A percentile compares a stretch with the other conserved stretches of the same genome.
These are phyloP conservation scores for Lithophane socia DNA, from an alignment of 2,888 invertebrate species.

Conservation along the genomic window DNA sequence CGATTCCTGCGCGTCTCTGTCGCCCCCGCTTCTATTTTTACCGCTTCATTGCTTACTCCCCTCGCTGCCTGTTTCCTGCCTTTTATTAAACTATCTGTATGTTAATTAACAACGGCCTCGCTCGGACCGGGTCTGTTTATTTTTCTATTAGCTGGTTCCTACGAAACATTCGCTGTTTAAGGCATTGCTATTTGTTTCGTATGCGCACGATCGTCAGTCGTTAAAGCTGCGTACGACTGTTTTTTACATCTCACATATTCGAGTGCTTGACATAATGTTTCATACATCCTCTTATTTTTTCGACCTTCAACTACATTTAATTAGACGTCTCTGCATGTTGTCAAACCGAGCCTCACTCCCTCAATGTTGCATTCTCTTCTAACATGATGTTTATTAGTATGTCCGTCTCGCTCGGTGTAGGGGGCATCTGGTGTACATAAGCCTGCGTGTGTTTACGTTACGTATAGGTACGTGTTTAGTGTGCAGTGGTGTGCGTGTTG, in stretches of 20 bases:
- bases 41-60: constrained; percentile 90
- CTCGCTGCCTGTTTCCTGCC: constrained; percentile 89
- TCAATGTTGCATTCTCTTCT: constrained; percentile 79
- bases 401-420: constrained; percentile 83
- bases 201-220: constrained; percentile 56
- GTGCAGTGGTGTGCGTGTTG: constrained; percentile 76
- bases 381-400: constrained; percentile 75
- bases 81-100: constrained; percentile 90
- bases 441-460: constrained; percentile 88
- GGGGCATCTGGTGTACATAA: constrained; percentile 90
- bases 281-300: constrained; percentile 83
- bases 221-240: constrained; percentile 65
- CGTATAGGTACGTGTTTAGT: constrained; percentile 72
- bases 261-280: constrained; percentile 61
- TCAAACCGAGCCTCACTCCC: constrained; percentile 83
- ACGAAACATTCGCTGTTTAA: constrained; percentile 81
- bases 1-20: constrained; percentile 85
- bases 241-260: constrained; percentile 56
- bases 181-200: constrained; percentile 71
- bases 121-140: constrained; percentile 83
- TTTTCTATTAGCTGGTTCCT: constrained; percentile 84
- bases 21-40: constrained; percentile 89
- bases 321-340: constrained; percentile 86
- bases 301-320: constrained; percentile 88
- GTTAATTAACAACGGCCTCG: constrained; percentile 90